Evolutionary conservation across 2,113 vertebrate species (phyloP).

Genomic region (Plestiodon gilberti): DNA sequence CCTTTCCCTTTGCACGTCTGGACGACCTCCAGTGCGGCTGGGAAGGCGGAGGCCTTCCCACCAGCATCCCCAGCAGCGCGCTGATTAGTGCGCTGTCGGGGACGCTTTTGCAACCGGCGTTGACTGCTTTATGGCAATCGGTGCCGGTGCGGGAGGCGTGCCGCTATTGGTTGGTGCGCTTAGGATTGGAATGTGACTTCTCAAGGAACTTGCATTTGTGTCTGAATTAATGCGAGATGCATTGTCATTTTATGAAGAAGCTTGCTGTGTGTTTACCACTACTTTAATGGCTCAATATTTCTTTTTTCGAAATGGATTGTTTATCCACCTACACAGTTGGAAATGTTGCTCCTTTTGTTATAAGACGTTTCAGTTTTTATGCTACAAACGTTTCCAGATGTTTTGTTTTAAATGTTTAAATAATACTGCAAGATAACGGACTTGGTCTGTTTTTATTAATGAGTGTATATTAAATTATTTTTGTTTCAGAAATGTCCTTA

Average conservation of each 20-base stretch:
- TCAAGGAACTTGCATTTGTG: background rate
- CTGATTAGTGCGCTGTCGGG: too few relatives aligned
- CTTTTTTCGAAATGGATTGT: constrained; percentile 46
- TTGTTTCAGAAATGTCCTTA: too few relatives aligned
- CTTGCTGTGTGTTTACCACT: constrained; percentile 37
- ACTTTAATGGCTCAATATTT: constrained; percentile 21
- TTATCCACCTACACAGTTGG: constrained; percentile 48
- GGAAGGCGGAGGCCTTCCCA: too few relatives aligned
- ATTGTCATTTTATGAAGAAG: constrained; percentile 15
- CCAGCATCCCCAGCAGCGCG: too few relatives aligned
- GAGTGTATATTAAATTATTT: background rate
- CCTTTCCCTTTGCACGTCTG: too few relatives aligned
- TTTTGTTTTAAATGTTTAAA: constrained; percentile 58
- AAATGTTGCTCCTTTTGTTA: constrained; percentile 44
- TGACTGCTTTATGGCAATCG: too few relatives aligned
- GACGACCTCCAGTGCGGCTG: too few relatives aligned
- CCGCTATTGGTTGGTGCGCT: too few relatives aligned
- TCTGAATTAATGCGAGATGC: background rate
- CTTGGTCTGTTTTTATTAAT: background rate
- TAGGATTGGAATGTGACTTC: too few relatives aligned
- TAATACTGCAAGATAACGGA: constrained; percentile 51
- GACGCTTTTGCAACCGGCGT: too few relatives aligned
- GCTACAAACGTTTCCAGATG: constrained; percentile 68
- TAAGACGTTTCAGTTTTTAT: constrained; percentile 47
- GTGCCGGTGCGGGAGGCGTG: too few relatives aligned